Conservation (phyloP, 2,797 vertebrate genomes). For the Prunella strophiata region DNA sequence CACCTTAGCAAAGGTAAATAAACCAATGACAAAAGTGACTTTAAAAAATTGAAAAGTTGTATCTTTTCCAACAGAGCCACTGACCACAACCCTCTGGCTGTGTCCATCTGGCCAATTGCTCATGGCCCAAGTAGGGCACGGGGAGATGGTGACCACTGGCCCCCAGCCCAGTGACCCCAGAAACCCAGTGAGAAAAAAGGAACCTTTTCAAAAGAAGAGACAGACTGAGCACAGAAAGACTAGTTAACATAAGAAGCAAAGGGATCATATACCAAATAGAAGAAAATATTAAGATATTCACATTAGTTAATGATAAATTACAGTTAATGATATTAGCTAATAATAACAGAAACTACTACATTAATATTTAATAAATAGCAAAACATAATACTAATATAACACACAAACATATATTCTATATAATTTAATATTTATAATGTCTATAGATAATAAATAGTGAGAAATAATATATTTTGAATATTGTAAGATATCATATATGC, state of each 20-base stretch:
- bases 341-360: not conserved
- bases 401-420: not conserved
- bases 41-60: not conserved
- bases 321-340: not conserved
- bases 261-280: not conserved
- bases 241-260: not conserved
- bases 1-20: not conserved
- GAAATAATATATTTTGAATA: not conserved
- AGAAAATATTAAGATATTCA: not conserved
- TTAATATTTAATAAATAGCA: not conserved
- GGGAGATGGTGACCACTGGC: accelerated
- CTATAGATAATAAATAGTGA: not conserved
- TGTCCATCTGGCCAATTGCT: not conserved
- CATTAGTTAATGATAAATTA: not conserved
- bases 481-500: not conserved
- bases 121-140: accelerated
- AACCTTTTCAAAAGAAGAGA: not conserved
- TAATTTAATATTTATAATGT: not conserved
- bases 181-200: not conserved
- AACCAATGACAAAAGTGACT: not conserved
- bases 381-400: not conserved
- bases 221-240: not conserved
- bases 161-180: not conserved
- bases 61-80: not conserved
- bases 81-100: not conserved